These are phyloP conservation scores for Sebastes kiyomatsui DNA, from an alignment of 2,797 vertebrate species.

Conservation along the genomic window DNA sequence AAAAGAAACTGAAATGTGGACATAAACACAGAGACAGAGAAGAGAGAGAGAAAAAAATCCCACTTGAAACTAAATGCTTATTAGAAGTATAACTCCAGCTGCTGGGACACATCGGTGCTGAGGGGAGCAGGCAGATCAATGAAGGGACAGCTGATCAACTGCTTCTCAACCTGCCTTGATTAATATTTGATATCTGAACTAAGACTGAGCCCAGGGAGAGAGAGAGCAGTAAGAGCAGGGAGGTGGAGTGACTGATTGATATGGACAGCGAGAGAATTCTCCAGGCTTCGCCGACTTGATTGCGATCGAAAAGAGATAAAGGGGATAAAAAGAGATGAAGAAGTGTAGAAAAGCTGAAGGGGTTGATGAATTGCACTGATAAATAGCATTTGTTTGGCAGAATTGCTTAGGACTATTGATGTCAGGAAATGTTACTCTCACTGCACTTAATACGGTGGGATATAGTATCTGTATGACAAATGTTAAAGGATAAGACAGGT, in stretches of 20 bases:
- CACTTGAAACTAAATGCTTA: conserved; percentile 17
- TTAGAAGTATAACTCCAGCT: conserved; percentile 15
- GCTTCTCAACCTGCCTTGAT: conserved; percentile 49
- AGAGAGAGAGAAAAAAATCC: neutral
- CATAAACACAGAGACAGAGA: neutral
- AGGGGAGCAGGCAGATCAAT: conserved; percentile 42
- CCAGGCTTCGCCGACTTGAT: conserved; percentile 36
- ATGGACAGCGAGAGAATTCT: conserved; percentile 47
- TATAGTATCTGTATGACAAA: conserved; percentile 2
- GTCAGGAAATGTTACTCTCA: conserved; percentile 17
- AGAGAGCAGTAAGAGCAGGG: neutral
- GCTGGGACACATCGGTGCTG: neutral
- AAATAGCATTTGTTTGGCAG: conserved; percentile 41
- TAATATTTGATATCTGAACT: conserved; percentile 72
- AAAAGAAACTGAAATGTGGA: neutral
- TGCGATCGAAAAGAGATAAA: conserved; percentile 50
- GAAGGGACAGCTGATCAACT: conserved; percentile 59
- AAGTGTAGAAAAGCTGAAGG: conserved; percentile 28
- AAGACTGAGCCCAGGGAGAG: conserved; percentile 35
- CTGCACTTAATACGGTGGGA: neutral
- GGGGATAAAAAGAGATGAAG: conserved; percentile 45
- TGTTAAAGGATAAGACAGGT: neutral
- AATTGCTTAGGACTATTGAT: conserved; percentile 32
- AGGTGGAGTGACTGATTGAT: conserved; percentile 36
- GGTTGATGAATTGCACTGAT: conserved; percentile 40